Conservation (phyloP, 2,888 invertebrate species). For the Papilio protenor region DNA sequence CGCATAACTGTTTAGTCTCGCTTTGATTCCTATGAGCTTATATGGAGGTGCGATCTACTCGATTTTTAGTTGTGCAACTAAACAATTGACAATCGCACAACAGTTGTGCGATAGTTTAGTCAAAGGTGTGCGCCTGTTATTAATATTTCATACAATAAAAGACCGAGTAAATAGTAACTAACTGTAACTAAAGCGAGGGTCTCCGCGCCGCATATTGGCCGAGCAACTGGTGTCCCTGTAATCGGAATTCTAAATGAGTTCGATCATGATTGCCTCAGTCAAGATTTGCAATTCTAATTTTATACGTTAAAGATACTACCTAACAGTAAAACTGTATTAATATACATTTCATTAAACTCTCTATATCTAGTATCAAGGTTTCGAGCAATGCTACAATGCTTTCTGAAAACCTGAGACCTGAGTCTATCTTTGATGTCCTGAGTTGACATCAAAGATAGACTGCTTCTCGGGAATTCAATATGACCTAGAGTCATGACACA, state of each 20-base stretch:
- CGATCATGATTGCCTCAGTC: conserved; percentile 34
- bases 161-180: conserved; percentile 18
- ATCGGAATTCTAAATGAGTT: conserved; percentile 32
- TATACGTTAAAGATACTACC: conserved; percentile 28
- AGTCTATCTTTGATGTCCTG: too few relatives aligned
- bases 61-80: too few relatives aligned
- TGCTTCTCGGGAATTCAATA: too few relatives aligned
- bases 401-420: too few relatives aligned
- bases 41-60: too few relatives aligned
- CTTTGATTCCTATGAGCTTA: too few relatives aligned
- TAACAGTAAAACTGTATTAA: conserved; percentile 4
- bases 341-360: not conserved
- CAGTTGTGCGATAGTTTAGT: too few relatives aligned
- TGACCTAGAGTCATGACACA: too few relatives aligned
- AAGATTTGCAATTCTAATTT: conserved; percentile 37
- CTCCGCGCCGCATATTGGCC: conserved; percentile 16
- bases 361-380: not conserved
- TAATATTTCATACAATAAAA: conserved; percentile 10
- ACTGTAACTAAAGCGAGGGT: conserved; percentile 13
- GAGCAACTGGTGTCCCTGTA: conserved; percentile 39
- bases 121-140: not conserved
- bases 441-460: too few relatives aligned
- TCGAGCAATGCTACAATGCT: not conserved
- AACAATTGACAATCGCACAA: too few relatives aligned
- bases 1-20: too few relatives aligned